Conservation (phyloP, 2,113 vertebrate genomes). For the Bothrops jararaca region DNA sequence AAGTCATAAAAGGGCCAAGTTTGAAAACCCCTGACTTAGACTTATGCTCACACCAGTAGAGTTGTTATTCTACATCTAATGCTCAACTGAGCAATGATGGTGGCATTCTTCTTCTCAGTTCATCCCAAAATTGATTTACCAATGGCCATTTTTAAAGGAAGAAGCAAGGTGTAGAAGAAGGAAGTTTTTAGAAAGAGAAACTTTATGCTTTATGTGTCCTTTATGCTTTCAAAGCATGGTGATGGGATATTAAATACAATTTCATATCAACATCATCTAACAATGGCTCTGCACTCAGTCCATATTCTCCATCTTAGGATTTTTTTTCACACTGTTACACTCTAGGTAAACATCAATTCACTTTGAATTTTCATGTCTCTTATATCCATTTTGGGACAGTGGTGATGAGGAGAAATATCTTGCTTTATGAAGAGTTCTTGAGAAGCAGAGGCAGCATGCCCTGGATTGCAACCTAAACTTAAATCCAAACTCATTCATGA, state of each 20-base stretch:
- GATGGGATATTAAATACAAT: neutral
- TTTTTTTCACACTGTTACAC: neutral
- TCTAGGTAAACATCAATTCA: neutral
- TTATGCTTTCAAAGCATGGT: neutral
- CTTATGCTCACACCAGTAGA: neutral
- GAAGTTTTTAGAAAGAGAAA: neutral
- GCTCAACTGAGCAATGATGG: neutral
- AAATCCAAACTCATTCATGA: neutral
- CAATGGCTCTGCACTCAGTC: neutral
- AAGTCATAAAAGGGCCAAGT: no score
- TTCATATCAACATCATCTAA: neutral
- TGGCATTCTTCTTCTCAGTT: neutral
- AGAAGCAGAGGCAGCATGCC: neutral
- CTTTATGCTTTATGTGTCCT: no score
- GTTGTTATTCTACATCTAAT: neutral
- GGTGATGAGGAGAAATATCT: neutral
- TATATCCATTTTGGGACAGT: neutral
- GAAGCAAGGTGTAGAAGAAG: neutral
- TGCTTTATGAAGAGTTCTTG: neutral
- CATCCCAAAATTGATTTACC: neutral
- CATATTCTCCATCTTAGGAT: neutral
- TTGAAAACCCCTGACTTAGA: neutral
- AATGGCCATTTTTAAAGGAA: neutral
- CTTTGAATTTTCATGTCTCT: neutral
- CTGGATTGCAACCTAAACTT: neutral